Evolutionary conservation across 92 coral and sea anemone genomes (phyloP).

Genomic region (Plumapathes pennacea): DNA sequence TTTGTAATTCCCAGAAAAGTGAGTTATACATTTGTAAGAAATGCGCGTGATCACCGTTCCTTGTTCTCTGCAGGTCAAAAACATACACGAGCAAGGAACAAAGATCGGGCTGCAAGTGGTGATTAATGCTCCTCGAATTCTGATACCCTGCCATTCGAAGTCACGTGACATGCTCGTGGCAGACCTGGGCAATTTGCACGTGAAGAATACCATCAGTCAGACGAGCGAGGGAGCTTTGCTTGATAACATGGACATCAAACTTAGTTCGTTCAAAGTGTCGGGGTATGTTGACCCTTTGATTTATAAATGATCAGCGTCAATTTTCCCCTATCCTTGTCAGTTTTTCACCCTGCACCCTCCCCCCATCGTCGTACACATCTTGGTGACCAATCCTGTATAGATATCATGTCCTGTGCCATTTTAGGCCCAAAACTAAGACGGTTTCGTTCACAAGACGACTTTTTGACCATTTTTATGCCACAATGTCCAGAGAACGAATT

Average conservation of each 20-base stretch:
- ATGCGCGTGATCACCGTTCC: no score
- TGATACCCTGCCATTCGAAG: conserved; percentile 81
- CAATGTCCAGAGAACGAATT: no score
- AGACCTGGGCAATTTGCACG: conserved; percentile 79
- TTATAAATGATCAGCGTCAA: not conserved
- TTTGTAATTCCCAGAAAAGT: no score
- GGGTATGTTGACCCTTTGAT: conserved; percentile 43
- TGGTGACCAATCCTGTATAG: no score
- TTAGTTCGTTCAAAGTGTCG: conserved; percentile 72
- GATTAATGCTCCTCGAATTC: conserved; percentile 77
- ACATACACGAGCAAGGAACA: conserved; percentile 79
- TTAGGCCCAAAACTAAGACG: no score
- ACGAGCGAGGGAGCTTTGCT: conserved; percentile 53
- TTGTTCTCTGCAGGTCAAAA: conserved; percentile 58
- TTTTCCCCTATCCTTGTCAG: not conserved
- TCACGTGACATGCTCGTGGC: conserved; percentile 85
- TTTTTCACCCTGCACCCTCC: no score
- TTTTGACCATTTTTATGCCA: no score
- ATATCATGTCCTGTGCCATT: no score
- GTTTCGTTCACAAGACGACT: no score
- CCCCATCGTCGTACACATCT: no score
- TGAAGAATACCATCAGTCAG: conserved; percentile 55
- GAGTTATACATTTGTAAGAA: no score
- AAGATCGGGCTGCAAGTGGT: conserved; percentile 78
- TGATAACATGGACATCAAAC: conserved; percentile 67